A percentile compares a stretch with the other conserved stretches of the same genome.
phyloP scores from a whole-genome alignment of 2,888 invertebrate genomes.

The Acronicta alni region DNA sequence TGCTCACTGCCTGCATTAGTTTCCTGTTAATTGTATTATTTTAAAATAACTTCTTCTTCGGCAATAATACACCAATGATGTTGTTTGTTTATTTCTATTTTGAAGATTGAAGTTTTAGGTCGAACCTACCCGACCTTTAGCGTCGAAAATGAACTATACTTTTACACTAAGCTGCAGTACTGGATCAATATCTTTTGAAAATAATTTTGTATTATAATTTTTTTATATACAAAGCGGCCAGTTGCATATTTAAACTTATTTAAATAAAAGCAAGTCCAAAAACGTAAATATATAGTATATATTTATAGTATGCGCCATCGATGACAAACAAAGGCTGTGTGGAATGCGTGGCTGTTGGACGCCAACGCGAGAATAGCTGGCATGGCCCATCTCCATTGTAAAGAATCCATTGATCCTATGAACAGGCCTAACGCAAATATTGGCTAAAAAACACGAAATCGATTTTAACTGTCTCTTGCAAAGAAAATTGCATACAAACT shows the following conservation, averaged over 20 bases:
- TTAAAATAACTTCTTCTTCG: neutral
- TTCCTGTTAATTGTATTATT: constrained; percentile 17
- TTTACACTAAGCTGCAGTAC: no score
- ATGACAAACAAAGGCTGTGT: constrained; percentile 3
- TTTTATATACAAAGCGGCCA: no score
- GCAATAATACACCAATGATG: no score
- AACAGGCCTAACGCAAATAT: neutral
- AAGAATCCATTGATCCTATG: neutral
- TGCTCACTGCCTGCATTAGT: constrained; percentile 5
- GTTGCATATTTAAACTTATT: constrained; percentile 2
- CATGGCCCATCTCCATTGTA: constrained; percentile 11
- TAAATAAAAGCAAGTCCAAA: constrained; percentile 3
- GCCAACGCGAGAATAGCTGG: constrained; percentile 5
- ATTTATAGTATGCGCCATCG: neutral
- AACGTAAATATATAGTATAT: neutral
- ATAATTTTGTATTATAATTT: no score
- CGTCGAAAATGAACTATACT: no score
- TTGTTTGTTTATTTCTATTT: no score
- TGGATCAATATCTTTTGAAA: no score
- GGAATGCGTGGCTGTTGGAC: constrained; percentile 10
- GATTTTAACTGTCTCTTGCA: no score
- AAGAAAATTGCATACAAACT: no score
- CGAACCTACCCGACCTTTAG: no score
- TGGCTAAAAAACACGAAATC: no score
- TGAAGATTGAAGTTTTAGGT: no score